These are phyloP conservation scores for Ypsolopha sequella DNA, from an alignment of 2,888 invertebrate genomes.

Conservation along the genomic window DNA sequence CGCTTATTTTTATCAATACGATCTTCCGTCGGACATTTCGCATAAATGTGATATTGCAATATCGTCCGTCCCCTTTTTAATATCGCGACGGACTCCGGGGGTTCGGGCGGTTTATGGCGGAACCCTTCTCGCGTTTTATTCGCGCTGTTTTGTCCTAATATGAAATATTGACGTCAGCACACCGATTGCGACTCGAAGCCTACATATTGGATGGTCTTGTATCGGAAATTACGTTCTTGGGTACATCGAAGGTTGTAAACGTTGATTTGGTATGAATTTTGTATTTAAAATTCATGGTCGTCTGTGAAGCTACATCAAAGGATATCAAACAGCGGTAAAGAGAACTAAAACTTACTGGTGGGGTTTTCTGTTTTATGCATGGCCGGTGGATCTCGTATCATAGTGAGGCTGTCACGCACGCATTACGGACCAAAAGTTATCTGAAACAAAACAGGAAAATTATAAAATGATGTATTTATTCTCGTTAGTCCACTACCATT, in stretches of 20 bases:
- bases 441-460: slow-evolving; percentile 37
- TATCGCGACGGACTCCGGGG: slow-evolving; percentile 54
- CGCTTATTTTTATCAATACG: slow-evolving; percentile 71
- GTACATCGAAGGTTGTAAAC: too few species aligned
- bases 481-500: neutral
- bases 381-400: slow-evolving; percentile 69
- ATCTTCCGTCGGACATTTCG: slow-evolving; percentile 69
- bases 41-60: slow-evolving; percentile 72
- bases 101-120: slow-evolving; percentile 66
- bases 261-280: too few species aligned
- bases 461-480: neutral
- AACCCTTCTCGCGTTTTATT: slow-evolving; percentile 70
- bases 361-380: slow-evolving; percentile 64
- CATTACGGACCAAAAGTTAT: slow-evolving; percentile 38
- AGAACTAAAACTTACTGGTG: slow-evolving; percentile 26
- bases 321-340: too few species aligned
- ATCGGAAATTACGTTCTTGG: too few species aligned
- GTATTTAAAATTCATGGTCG: too few species aligned
- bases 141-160: slow-evolving; percentile 68
- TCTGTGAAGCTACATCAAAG: too few species aligned
- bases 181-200: slow-evolving; percentile 17
- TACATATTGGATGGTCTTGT: too few species aligned
- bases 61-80: slow-evolving; percentile 70
- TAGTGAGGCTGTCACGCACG: slow-evolving; percentile 50
- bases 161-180: slow-evolving; percentile 66